Evolutionary conservation across 2,113 vertebrate genomes (phyloP).

Genomic region (Corvus cornix): DNA sequence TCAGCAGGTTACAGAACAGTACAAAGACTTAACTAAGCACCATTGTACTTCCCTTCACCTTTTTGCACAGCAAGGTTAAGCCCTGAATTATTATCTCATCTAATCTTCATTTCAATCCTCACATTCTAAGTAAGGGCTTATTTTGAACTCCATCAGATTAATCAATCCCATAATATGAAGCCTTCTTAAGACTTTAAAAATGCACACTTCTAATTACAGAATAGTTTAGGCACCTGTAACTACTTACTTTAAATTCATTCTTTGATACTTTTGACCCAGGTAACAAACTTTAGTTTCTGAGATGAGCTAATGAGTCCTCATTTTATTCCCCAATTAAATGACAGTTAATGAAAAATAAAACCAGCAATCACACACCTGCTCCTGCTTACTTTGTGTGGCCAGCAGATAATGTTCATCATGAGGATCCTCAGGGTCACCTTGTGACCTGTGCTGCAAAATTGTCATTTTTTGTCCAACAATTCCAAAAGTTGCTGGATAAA

Average conservation of each 20-base stretch:
- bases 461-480: conserved; percentile 99
- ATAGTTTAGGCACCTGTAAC: not conserved
- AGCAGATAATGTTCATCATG: conserved; percentile 96
- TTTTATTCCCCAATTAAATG: not conserved
- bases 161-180: not conserved
- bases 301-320: not conserved
- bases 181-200: not conserved
- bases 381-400: conserved; percentile 96
- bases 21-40: not conserved
- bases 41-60: not conserved
- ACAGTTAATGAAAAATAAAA: not conserved
- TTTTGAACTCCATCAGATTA: not conserved
- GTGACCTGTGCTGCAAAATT: conserved; percentile 88
- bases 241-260: not conserved
- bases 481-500: conserved; percentile 95
- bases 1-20: not conserved
- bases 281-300: not conserved
- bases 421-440: conserved; percentile 93
- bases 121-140: not conserved
- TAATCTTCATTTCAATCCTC: not conserved
- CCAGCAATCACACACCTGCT: conserved; percentile 80
- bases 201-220: not conserved
- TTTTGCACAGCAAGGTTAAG: not conserved
- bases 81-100: not conserved
- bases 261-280: not conserved